Evolutionary conservation across 2,113 vertebrate species (phyloP).

Genomic region (Boulengerochromis microlepis): DNA sequence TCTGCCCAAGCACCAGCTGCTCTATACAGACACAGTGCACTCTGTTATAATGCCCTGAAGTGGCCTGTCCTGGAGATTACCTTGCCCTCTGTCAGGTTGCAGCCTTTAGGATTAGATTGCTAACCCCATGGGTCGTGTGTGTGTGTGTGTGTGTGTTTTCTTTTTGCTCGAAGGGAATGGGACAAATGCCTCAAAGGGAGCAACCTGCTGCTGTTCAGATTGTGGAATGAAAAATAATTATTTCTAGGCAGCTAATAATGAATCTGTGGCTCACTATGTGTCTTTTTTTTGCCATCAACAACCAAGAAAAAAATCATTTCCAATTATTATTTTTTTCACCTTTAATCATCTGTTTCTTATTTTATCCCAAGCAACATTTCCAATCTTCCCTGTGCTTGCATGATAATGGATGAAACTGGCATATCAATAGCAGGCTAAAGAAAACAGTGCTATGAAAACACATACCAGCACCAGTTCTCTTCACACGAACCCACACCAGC

Average conservation of each 20-base stretch:
- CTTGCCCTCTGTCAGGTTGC: constrained; percentile 7
- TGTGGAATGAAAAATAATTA: not conserved
- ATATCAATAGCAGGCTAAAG: not conserved
- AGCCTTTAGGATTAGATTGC: constrained; percentile 20
- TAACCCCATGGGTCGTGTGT: not conserved
- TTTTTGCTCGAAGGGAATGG: not conserved
- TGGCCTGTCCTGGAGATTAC: constrained; percentile 22
- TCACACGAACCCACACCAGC: not conserved
- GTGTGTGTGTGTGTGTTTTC: not conserved
- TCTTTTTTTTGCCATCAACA: not conserved
- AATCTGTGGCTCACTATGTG: not conserved
- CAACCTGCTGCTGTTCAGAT: not conserved
- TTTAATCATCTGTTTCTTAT: not conserved
- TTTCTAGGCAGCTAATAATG: not conserved
- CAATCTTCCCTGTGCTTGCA: not conserved
- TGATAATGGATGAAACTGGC: not conserved
- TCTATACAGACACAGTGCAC: not conserved
- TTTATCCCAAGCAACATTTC: not conserved
- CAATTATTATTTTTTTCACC: not conserved
- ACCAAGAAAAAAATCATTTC: not conserved
- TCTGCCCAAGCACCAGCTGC: constrained; percentile 12
- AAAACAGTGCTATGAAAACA: not conserved
- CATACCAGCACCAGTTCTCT: not conserved
- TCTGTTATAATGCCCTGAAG: constrained; percentile 6
- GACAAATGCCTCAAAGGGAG: not conserved